Evolutionary conservation across 2,888 invertebrate genomes (phyloP), one percentile per base, ranked within the genome.

Genomic region (Nesidiocoris tenuis): DNA sequence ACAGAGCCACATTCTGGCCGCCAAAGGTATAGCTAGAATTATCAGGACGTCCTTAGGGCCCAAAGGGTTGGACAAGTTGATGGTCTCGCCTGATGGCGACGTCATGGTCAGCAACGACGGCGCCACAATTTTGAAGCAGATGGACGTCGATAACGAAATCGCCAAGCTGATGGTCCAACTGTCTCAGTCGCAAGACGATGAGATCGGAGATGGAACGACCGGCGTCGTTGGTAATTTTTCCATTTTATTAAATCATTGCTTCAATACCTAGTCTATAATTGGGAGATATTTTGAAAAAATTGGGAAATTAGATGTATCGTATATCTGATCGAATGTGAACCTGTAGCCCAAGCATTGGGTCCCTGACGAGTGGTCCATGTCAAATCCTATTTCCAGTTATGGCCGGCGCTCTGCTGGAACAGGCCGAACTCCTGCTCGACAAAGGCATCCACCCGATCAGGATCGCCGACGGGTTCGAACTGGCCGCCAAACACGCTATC

Each of bases 191-290:
- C 99, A 99, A 84, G 99, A 99, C 84, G 97, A 98, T 86, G 99
- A 99, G 87, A 98, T 99, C 82, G 98, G 98, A 56, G 99, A 99
- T 86, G 99, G 99, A 65, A 99, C 99, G 0, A 99, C 99, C 7
- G 98, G 98, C 12, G 99, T 99, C 80, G 98, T 99, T 75, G 88
- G 88, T 88, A 81, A 66, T n/a, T n/a, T n/a, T n/a, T n/a, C n/a
- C n/a, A n/a, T n/a, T n/a, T n/a, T n/a, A n/a, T n/a, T n/a, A n/a
- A n/a, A n/a, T n/a, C n/a, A n/a, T n/a, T n/a, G n/a, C 16, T 54
- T 54, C 54, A 54, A 54, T 54, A 12, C 54, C 16, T 16, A 54
- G 7, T 54, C 54, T 16, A 7, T 7, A 54, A 54, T 54, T 16
- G 9, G 54, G n/a, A n/a, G n/a, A n/a, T n/a, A n/a, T n/a, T n/a